Base-by-base conservation (phyloP, 64 coral and sea anemone species). In the Platygyra sinensis region DNA sequence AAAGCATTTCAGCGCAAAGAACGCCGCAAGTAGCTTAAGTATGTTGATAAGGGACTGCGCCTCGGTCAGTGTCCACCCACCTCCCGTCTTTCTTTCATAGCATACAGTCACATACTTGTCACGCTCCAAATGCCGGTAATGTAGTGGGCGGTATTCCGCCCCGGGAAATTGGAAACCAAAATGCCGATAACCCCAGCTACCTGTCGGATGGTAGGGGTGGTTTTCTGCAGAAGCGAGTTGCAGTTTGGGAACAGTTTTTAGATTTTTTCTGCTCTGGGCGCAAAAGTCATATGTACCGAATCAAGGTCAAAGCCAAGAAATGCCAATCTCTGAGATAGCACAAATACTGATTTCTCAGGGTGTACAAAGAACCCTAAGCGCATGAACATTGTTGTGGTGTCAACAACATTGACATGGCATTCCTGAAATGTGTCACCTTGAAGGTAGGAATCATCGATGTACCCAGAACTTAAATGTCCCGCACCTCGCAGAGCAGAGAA, bases 131-230 rank as follows among this genome's bases (percentile, higher is more conserved):
- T 86, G 42, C 11, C 72, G 39, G 73, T 91, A 91, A 46, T 84
- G 80, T 59, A 85, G 62, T 76, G 72, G 79, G 13, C 80, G 79
- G 22, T 62, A 74, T 75, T 91, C n/a, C 2, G 72, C 8, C 80
- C 80, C 42, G 90, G 80, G 0, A 86, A 86, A 74, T 38, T 92
- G 71, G 80, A 52, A 75, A 86, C 65, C 32, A 92, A 27, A 77
- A 36, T 67, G 19, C 81, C 90, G 63, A 92, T 86, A 78, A 78
- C 30, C 52, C 76, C 32, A 62, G 90, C 82, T 28, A n/a, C n/a
- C n/a, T n/a, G n/a, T n/a, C n/a, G n/a, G n/a, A n/a, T n/a, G n/a
- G n/a, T n/a, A n/a, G n/a, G n/a, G n/a, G n/a, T n/a, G n/a, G n/a
- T n/a, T n/a, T n/a, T n/a, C n/a, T n/a, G n/a, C n/a, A n/a, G n/a